phyloP scores from a whole-genome alignment of 2,888 invertebrate genomes.

The Drosophila nr. fundita region DNA sequence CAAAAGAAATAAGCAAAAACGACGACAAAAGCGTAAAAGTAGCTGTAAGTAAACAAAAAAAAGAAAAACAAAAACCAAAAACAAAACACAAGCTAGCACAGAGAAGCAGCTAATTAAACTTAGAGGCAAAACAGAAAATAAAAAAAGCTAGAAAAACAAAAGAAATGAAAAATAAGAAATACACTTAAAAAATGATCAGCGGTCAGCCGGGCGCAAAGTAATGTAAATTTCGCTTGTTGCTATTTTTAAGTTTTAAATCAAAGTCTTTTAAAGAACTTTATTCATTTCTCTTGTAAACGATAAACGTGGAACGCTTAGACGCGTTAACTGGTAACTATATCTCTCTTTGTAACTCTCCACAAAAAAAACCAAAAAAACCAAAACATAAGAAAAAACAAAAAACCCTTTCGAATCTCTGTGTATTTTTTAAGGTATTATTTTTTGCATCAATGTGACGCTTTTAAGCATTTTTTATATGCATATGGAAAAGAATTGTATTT shows the following conservation, averaged over 20 bases:
- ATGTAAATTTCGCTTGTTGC: slow-evolving; percentile 83
- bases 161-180: slow-evolving; percentile 11
- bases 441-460: slow-evolving; percentile 81
- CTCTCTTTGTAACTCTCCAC: slow-evolving; percentile 67
- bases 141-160: slow-evolving; percentile 24
- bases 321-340: slow-evolving; percentile 57
- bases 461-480: slow-evolving; percentile 75
- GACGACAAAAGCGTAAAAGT: slow-evolving; percentile 52
- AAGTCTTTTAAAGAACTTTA: slow-evolving; percentile 82
- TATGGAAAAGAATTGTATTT: slow-evolving; percentile 68
- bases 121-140: slow-evolving; percentile 29
- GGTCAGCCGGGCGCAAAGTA: slow-evolving; percentile 57
- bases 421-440: slow-evolving; percentile 79
- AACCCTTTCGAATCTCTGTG: slow-evolving; percentile 65
- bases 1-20: slow-evolving; percentile 38
- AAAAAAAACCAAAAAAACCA: slow-evolving; percentile 55
- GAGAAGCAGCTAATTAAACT: slow-evolving; percentile 52
- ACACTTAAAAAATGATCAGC: slow-evolving; percentile 42
- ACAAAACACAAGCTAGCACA: slow-evolving; percentile 41
- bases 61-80: slow-evolving; percentile 39
- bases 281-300: slow-evolving; percentile 68
- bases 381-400: slow-evolving; percentile 55
- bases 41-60: slow-evolving; percentile 56
- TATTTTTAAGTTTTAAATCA: slow-evolving; percentile 80
- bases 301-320: slow-evolving; percentile 55